Conservation (phyloP, 53 echinoderm and acorn worm genomes). For the Echinarachnius parma region DNA sequence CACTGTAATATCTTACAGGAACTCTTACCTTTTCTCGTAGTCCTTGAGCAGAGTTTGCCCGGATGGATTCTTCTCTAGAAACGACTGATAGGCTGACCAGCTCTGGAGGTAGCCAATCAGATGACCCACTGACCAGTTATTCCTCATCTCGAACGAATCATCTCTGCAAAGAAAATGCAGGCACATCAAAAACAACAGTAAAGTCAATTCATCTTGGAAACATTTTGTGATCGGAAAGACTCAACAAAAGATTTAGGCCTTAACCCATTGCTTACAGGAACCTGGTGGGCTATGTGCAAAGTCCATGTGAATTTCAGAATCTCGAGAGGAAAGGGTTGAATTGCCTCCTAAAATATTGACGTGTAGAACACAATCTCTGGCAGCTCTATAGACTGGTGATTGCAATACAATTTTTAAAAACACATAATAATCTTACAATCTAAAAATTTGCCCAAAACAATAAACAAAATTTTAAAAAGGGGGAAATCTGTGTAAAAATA, state of each 20-base stretch:
- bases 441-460: no score
- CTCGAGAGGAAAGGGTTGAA: no score
- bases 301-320: no score
- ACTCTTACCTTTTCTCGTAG: conserved; percentile 46
- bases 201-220: not conserved
- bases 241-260: no score
- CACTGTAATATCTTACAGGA: not conserved
- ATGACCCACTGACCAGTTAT: conserved; percentile 29
- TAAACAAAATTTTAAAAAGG: no score
- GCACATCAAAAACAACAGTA: not conserved
- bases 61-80: conserved; percentile 27
- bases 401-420: no score
- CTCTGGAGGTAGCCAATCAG: conserved; percentile 51
- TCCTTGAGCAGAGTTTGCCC: conserved; percentile 28
- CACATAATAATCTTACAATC: no score
- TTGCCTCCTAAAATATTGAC: not conserved
- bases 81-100: conserved; percentile 53
- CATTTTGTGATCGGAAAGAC: not conserved
- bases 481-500: no score
- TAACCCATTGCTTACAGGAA: no score
- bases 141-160: conserved; percentile 45
- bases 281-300: no score
- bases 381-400: no score
- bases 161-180: conserved; percentile 44
- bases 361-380: not conserved